Evolutionary conservation across 2,888 invertebrate species (phyloP), one percentile per base, ranked within the genome.

Genomic region (Drosophila lacicola): DNA sequence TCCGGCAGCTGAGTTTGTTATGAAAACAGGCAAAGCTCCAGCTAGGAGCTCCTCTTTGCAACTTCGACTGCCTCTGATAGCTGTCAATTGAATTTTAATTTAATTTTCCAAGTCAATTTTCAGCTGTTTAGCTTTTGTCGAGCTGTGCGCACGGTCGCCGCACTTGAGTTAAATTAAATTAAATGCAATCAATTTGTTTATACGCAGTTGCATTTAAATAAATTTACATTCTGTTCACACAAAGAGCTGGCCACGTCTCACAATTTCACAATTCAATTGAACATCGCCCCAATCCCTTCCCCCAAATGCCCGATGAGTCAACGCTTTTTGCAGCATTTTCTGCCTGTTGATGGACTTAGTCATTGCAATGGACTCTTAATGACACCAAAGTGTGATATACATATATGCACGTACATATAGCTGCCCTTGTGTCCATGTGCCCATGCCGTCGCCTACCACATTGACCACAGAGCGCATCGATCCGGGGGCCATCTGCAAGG

Each of bases 181-280:
- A 89, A 86, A 82, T 80, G 64, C 81, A 82, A 88, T 89, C 88
- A 85, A 88, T 75, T 85, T 86, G 86, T 89, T 78, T 74, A 74
- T 88, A 85, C 88, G 88, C 86, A 85, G 70, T 88, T 74, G 72
- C 73, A 72, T 86, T 89, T 76, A 86, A 89, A 85, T 72, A 75
- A 81, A 87, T 87, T 74, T 79, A 68, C 64, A 80, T 67, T 74
- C 58, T 37, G 14, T 49, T 42, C 64, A 57, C 58, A 71, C 56
- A 49, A 49, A 56, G 65, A 21, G 33, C 47, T 21, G 53, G 50
- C 41, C 56, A 45, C 53, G 36, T 70, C 62, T 65, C 66, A 66
- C 60, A 42, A 42, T 70, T 74, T 42, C 58, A 60, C 71, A 68
- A 74, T 74, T 74, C 50, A 74, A 67, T 67, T 50, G 66, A 65